Conservation (phyloP, 2,797 vertebrate genomes). For the Valencia hispanica region DNA sequence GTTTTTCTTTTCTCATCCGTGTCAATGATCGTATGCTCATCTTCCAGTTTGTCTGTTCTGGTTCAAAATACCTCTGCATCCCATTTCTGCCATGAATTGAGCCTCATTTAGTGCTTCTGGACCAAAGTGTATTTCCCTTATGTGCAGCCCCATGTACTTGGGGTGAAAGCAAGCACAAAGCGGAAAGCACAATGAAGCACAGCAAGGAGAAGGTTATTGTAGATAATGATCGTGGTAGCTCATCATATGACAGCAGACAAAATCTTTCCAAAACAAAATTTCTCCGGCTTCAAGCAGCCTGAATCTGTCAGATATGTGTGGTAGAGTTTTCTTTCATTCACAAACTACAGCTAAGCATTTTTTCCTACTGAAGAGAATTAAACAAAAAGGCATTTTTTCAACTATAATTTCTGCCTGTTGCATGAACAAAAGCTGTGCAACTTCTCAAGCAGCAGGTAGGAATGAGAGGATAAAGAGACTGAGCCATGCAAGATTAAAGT, state of each 20-base stretch:
- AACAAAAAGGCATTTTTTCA: background rate
- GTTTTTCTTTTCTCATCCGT: background rate
- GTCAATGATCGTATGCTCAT: background rate
- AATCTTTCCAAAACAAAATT: conserved; percentile 3
- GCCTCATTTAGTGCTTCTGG: background rate
- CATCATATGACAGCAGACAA: conserved; percentile 5
- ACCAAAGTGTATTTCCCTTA: background rate
- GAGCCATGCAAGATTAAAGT: conserved; percentile 1
- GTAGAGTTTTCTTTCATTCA: background rate
- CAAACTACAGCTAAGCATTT: background rate
- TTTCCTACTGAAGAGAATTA: background rate
- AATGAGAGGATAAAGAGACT: conserved; percentile 3
- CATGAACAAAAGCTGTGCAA: background rate
- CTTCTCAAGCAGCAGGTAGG: background rate
- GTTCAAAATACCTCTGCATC: background rate
- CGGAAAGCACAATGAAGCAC: background rate
- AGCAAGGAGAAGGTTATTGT: conserved; percentile 1
- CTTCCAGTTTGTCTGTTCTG: background rate
- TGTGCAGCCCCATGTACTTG: background rate
- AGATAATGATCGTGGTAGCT: conserved; percentile 4
- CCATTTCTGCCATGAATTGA: background rate
- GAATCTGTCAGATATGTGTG: conserved; percentile 1
- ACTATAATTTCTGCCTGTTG: background rate
- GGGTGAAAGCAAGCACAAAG: background rate
- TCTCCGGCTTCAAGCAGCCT: background rate